Evolutionary conservation across 2,113 vertebrate genomes (phyloP).

Genomic region (Suncus etruscus): DNA sequence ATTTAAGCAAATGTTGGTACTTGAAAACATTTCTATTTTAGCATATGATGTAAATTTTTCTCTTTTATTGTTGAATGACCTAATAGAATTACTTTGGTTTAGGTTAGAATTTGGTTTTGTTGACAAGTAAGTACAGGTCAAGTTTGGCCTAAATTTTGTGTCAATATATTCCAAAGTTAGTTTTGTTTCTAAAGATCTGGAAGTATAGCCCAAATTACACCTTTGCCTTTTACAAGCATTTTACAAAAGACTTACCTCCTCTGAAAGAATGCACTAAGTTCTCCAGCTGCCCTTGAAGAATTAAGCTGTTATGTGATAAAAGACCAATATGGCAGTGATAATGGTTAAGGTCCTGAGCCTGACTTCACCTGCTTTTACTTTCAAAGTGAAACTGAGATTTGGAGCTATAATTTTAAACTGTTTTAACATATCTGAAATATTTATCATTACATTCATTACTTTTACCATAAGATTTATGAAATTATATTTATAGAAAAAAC

Average conservation of each 20-base stretch:
- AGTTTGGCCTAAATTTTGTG: neutral
- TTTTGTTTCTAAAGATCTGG: neutral
- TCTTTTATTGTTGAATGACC: neutral
- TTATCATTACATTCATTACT: neutral
- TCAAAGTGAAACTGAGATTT: neutral
- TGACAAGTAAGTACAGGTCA: neutral
- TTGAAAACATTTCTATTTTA: neutral
- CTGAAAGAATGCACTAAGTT: neutral
- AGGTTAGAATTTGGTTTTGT: neutral
- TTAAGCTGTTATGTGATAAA: neutral
- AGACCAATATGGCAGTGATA: no score
- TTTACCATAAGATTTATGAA: neutral
- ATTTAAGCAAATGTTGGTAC: neutral
- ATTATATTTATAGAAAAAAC: neutral
- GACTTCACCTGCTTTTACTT: slow-evolving; percentile 30
- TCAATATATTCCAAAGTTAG: neutral
- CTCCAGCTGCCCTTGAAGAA: neutral
- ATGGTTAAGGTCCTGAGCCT: neutral
- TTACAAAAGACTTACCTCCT: neutral
- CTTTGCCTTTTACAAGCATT: no score
- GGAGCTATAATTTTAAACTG: neutral
- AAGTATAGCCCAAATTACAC: no score
- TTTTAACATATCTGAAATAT: neutral
- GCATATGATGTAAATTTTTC: neutral
- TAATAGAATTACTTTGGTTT: neutral